Conservation (phyloP, 2,113 vertebrate genomes). For the Arvicanthis niloticus region DNA sequence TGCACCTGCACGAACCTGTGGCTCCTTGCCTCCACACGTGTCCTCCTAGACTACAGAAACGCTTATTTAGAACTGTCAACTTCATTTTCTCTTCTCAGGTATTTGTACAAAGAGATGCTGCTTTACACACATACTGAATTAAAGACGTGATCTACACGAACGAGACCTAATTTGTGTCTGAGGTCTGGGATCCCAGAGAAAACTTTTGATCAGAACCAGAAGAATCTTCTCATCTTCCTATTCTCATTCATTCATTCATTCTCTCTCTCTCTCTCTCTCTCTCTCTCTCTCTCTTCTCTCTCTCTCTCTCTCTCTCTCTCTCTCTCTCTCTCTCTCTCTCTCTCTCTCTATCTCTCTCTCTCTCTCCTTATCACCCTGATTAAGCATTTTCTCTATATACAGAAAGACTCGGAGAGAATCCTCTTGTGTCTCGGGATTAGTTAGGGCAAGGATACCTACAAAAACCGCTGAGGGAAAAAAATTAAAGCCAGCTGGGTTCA, state of each 20-base stretch:
- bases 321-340: not conserved
- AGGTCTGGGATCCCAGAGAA: not conserved
- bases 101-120: not conserved
- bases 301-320: not conserved
- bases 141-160: not conserved
- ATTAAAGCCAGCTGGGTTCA: not conserved
- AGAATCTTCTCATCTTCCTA: not conserved
- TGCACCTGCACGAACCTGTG: not conserved
- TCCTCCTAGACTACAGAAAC: constrained; percentile 61
- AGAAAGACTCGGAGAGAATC: not conserved
- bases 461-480: not conserved
- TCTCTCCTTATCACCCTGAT: not conserved
- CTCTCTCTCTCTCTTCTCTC: not conserved
- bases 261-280: no score
- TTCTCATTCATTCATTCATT: no score
- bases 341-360: not conserved
- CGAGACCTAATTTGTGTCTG: not conserved
- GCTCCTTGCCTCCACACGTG: not conserved
- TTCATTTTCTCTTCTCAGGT: not conserved
- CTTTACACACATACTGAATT: not conserved
- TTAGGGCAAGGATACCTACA: not conserved
- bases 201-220: not conserved
- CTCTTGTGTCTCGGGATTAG: not conserved
- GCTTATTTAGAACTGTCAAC: not conserved
- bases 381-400: not conserved